phyloP scores from a whole-genome alignment of 2,888 invertebrate species.

The Boloria euphrosyne region DNA sequence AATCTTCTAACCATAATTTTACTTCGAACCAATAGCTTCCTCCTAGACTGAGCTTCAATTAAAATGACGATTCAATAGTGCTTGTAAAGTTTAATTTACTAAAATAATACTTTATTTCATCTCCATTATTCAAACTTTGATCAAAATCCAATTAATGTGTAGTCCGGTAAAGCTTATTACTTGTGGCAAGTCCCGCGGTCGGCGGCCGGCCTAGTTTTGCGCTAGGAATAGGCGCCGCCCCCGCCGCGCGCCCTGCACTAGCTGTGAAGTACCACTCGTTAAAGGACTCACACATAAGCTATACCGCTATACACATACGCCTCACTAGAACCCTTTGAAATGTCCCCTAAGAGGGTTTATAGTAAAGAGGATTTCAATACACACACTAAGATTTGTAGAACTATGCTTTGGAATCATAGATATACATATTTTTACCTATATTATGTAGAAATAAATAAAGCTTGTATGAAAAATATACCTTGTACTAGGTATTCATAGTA shows the following conservation, averaged over 20 bases:
- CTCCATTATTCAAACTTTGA: background rate
- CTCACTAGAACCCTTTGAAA: constrained; percentile 43
- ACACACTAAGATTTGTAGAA: background rate
- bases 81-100: too few relatives aligned
- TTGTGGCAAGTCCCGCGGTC: constrained; percentile 59
- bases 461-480: too few relatives aligned
- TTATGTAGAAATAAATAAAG: too few relatives aligned
- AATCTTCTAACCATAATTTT: too few relatives aligned
- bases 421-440: background rate
- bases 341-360: constrained; percentile 38
- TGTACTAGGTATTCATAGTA: too few relatives aligned
- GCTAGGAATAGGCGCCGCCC: constrained; percentile 80
- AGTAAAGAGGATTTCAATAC: constrained; percentile 23
- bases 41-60: too few relatives aligned
- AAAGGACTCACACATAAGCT: constrained; percentile 65
- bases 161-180: constrained; percentile 39
- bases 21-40: too few relatives aligned
- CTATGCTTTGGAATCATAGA: constrained; percentile 6
- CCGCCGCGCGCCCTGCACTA: constrained; percentile 70
- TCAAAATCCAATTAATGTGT: background rate
- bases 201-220: constrained; percentile 80
- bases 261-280: constrained; percentile 58
- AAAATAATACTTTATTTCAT: too few relatives aligned
- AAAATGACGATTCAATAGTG: too few relatives aligned
- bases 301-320: constrained; percentile 43